Base-by-base conservation (phyloP, 2,888 invertebrate genomes). In the Keiferia lycopersicella region DNA sequence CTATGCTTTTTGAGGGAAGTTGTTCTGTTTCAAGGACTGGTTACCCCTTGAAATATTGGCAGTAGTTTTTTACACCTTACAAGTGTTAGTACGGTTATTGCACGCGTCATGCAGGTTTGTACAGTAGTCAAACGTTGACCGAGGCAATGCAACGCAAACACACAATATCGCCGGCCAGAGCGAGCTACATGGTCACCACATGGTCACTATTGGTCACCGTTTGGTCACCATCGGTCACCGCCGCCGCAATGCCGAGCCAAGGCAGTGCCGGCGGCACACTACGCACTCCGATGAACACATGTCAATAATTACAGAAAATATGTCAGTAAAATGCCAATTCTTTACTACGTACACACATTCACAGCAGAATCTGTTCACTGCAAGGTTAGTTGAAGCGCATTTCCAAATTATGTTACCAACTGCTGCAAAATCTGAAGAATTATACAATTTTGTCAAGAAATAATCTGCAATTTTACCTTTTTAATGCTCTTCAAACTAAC, bases 131-230 rank as follows among this genome's bases (percentile, higher is more conserved):
- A 84, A 82, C 85, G 78, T 72, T 77, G 82, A 80, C 82, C 83
- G 76, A 80, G 81, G 56, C 26, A 56, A 79, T 76, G 84, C 83
- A 81, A 80, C 86, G 77, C 84, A 82, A 84, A 86, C 87, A 88
- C 88, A 91, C 91, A 87, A 87, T 71, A 89, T 86, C 89, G 84
- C 87, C 90, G 91, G 88, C 91, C 91, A 91, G 91, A 81, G 69
- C 87, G 90, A 91, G 88, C 91, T 88, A 73, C 30, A 71, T 69
- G 64, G 8, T 34, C 34, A 34, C 91, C 87, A 73, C 30, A 71
- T 69, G 64, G 8, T 34, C 34, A 34, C 30, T 30, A n/a, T 26
- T 26, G 26, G 34, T 34, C 34, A 34, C n/a, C n/a, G n/a, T n/a
- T n/a, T n/a, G 64, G 8, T 34, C 34, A 34, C 30, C 6, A n/a